Conservation (phyloP, 2,797 vertebrate genomes). For the Crocodylus rhombifer region DNA sequence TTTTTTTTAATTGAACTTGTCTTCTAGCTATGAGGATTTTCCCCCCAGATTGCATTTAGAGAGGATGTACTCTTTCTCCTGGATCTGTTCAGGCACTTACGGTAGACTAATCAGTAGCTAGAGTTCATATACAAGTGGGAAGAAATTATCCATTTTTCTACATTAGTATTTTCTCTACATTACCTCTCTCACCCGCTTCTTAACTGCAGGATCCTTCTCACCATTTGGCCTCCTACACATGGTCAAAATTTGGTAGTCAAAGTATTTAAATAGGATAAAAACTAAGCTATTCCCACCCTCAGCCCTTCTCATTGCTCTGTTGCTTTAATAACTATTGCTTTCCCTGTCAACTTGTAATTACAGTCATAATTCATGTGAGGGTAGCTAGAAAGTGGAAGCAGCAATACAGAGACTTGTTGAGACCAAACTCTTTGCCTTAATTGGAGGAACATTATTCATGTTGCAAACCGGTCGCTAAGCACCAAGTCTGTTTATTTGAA, state of each 20-base stretch:
- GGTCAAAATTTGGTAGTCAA: background rate
- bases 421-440: background rate
- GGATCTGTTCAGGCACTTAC: background rate
- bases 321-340: background rate
- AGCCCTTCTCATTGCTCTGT: background rate
- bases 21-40: background rate
- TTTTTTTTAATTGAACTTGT: background rate
- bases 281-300: background rate
- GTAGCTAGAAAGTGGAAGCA: background rate
- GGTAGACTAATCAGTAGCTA: background rate
- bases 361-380: background rate
- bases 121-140: background rate
- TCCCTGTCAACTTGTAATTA: background rate
- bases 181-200: background rate
- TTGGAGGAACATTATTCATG: background rate
- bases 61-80: background rate
- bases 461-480: background rate
- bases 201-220: background rate
- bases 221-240: background rate
- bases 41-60: background rate
- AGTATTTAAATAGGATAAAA: background rate
- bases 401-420: background rate
- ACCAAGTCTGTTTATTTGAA: background rate
- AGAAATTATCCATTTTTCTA: background rate
- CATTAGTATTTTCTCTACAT: background rate